Base-by-base conservation (phyloP, 2,888 invertebrate species). In the Ochlodes sylvanus region DNA sequence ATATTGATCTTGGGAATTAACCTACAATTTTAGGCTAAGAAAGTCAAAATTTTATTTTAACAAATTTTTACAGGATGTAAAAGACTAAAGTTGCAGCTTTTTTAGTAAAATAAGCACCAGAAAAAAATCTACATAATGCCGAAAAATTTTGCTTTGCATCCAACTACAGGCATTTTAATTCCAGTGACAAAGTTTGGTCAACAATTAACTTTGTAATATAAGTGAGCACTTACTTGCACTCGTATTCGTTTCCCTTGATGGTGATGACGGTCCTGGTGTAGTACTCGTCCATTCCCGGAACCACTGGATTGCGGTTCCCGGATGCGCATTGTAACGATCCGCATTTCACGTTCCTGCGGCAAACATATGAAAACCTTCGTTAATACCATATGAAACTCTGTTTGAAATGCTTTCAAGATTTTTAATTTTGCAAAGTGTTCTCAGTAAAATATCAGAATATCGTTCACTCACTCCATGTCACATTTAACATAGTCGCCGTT, bases 241-340 rank as follows among this genome's bases (percentile, higher is more conserved):
- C 98, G 83, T 97, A 98, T 86, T 98, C 98, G 71, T 95, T 94
- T 54, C 98, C 97, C 82, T 97, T 97, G 83, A 97, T 97, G 70
- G 97, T 97, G 84, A 99, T 97, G 73, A 97, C 97, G 17, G 98
- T 99, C 78, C 96, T 95, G 7, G 98, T 97, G 86, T 97, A 98
- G 73, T 96, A 96, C 79, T 97, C 96, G 83, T 98, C 97, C 90
- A 96, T 95, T 14, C 96, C 97, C 42, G 95, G 94, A 72, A 97
- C 95, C 41, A 96, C 95, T 2, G 99, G 99, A 79, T 96, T 95
- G 60, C 96, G 94, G 85, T 95, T 96, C 12, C 99, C 99, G 69
- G 95, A 95, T 85, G 98, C 97, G 87, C 99, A 99, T 85, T 99
- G 99, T 72, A 99, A 94, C 0, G 99, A 97, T 14, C 99, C 99